Base-by-base conservation (phyloP, 2,888 invertebrate species). In the Drosophila phalerata region DNA sequence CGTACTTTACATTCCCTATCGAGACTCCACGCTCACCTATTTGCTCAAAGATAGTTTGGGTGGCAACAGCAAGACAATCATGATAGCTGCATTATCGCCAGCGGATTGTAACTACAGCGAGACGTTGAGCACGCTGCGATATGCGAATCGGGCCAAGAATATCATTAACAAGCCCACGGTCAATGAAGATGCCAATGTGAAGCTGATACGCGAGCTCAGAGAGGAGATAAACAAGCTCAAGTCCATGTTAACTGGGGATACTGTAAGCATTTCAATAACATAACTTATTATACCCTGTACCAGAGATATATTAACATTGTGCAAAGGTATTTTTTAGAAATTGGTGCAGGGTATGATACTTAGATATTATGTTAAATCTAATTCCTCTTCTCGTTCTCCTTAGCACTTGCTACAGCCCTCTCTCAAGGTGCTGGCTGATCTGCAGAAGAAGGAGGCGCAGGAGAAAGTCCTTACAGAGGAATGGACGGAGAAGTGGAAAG, bases 401-500 rank as follows among this genome's bases (percentile, higher is more conserved):
- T 8, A 92, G 94, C 94, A 94, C 67, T 93, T 94, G 0, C 91
- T 94, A 43, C 95, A 95, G 85, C 93, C 95, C 0, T 94, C 94
- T 19, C 94, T 94, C 22, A 95, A 94, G 61, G 95, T 97, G 73
- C 93, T 98, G 58, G 97, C 97, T 37, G 96, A 97, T 78, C 94
- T 98, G 4, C 97, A 97, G 82, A 96, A 97, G 90, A 98, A 97
- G 90, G 97, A 98, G 92, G 97, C 97, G 0, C 96, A 97, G 90
- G 97, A 97, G 93, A 97, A 96, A 92, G 96, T 95, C 64, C 94
- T 98, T 67, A 98, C 97, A 0, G 97, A 97, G 92, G 97, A 97
- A 90, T 98, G 98, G 98, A 96, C 97, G 11, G 97, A 97, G 91
- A 98, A 98, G 91, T 98, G 98, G 98, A 94, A 97, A 53, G 97